These are phyloP conservation scores for Sturnus vulgaris DNA, from an alignment of 2,113 vertebrate species.

Conservation along the genomic window DNA sequence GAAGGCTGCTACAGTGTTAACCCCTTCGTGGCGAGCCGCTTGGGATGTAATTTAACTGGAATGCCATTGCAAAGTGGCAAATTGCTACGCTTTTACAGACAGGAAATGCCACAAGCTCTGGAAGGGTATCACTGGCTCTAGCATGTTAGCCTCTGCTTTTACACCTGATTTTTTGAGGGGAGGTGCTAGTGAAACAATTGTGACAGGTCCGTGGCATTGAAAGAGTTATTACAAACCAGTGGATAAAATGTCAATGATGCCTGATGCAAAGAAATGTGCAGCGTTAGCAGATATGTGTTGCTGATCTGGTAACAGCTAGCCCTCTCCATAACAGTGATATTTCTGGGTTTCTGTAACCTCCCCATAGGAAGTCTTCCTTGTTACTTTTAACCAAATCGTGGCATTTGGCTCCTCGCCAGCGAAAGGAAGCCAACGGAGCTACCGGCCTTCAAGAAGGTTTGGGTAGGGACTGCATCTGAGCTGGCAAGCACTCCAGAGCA, in stretches of 20 bases:
- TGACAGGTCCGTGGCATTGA: not conserved
- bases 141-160: not conserved
- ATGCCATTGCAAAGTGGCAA: not conserved
- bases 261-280: conserved; percentile 56
- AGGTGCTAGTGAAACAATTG: not conserved
- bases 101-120: not conserved
- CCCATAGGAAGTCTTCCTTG: not conserved
- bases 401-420: not conserved
- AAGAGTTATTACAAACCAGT: conserved; percentile 43
- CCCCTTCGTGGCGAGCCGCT: not conserved
- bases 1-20: not conserved
- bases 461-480: not conserved
- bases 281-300: conserved; percentile 18
- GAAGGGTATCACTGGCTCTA: not conserved
- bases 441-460: not conserved
- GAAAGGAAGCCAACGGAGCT: not conserved
- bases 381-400: not conserved
- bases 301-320: conserved; percentile 18
- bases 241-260: conserved; percentile 48
- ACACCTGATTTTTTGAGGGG: not conserved
- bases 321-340: not conserved
- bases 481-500: not conserved
- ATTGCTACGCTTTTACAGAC: not conserved
- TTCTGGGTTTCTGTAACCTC: conserved; percentile 1
- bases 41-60: not conserved